Percentiles rank a stretch among this genome's conserved stretches.
Conservation (phyloP, 1,140 invertebrate species). For the Rhynchophorus ferrugineus region DNA sequence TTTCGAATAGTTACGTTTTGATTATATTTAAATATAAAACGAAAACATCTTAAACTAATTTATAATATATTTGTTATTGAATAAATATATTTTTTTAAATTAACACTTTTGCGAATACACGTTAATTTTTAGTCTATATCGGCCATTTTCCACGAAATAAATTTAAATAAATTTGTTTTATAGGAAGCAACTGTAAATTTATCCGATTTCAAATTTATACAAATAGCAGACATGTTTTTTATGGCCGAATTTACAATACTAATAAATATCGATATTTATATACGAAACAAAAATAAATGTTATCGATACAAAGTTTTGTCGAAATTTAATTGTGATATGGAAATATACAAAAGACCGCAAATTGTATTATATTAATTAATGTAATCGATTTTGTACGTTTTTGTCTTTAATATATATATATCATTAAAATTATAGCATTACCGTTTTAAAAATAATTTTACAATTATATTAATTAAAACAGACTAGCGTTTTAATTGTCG, state of each 20-base stretch:
- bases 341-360: not conserved
- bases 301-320: not conserved
- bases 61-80: no score
- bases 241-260: conserved; percentile 4
- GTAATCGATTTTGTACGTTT: no score
- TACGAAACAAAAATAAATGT: not conserved
- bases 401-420: no score
- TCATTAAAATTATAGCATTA: no score
- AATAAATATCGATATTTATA: conserved; percentile 9
- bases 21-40: no score
- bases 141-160: not conserved
- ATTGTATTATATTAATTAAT: no score
- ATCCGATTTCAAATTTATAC: conserved; percentile 10
- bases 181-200: conserved; percentile 8
- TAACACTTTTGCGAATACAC: not conserved
- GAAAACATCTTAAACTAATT: no score
- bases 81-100: not conserved
- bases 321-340: not conserved
- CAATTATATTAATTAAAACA: no score
- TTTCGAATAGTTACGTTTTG: not conserved
- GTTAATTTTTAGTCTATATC: not conserved
- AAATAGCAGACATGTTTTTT: conserved; percentile 7
- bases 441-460: no score
- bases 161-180: conserved; percentile 5
- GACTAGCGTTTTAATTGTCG: no score